Percentiles rank a stretch among this genome's conserved stretches.
phyloP scores from a whole-genome alignment of 1,140 invertebrate species.

The Ips nitidus region DNA sequence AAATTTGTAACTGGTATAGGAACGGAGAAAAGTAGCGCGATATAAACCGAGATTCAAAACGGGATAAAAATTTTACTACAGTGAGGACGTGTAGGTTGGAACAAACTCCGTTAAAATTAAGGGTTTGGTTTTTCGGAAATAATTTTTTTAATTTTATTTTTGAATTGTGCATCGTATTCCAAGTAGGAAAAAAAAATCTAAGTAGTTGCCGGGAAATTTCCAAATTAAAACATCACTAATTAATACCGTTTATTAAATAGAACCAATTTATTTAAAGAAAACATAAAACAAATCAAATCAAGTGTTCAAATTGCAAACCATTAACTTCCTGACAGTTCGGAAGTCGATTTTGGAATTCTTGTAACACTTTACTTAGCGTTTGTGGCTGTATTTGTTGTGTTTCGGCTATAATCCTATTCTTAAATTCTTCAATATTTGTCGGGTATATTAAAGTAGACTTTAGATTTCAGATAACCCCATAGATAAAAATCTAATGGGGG shows the following conservation, averaged over 20 bases:
- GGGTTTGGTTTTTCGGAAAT: background rate
- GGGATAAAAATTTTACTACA: background rate
- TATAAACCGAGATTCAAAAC: no score
- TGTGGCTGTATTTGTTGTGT: background rate
- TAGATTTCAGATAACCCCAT: conserved; percentile 35
- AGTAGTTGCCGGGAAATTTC: background rate
- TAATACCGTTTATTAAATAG: background rate
- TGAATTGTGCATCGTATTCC: background rate
- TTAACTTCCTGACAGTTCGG: background rate
- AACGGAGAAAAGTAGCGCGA: no score
- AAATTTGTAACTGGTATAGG: no score
- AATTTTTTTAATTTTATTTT: background rate
- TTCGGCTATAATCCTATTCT: background rate
- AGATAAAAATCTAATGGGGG: conserved; percentile 52
- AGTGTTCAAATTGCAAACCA: background rate
- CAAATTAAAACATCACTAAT: background rate
- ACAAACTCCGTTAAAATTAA: background rate
- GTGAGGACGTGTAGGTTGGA: background rate
- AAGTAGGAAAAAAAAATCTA: background rate
- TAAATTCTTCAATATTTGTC: background rate
- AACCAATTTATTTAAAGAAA: background rate
- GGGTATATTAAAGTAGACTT: background rate
- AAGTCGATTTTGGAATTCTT: background rate
- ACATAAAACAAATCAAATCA: background rate
- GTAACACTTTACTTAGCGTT: background rate